Evolutionary conservation across 2,888 invertebrate genomes (phyloP).

Genomic region (Epistrophella euchroma): DNA sequence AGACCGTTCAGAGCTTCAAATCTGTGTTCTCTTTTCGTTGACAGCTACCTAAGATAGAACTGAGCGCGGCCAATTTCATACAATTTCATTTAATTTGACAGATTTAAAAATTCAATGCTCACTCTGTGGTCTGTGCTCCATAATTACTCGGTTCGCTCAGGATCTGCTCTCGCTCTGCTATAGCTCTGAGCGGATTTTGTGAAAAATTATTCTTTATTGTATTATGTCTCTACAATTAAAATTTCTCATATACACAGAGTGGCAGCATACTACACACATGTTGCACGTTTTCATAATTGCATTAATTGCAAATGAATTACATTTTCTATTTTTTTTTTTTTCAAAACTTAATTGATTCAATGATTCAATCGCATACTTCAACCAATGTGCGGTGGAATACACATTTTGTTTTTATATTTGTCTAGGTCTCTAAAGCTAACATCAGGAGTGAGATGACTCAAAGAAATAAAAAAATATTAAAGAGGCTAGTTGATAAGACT

Average conservation of each 20-base stretch:
- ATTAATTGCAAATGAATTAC: background rate
- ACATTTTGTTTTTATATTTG: background rate
- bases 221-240: background rate
- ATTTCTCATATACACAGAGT: background rate
- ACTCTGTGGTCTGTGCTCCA: too few relatives aligned
- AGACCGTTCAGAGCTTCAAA: too few relatives aligned
- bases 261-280: background rate
- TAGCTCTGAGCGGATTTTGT: too few relatives aligned
- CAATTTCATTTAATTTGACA: too few relatives aligned
- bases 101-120: too few relatives aligned
- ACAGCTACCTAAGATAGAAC: too few relatives aligned
- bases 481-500: slow-evolving; percentile 17
- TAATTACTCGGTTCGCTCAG: too few relatives aligned
- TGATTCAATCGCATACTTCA: slow-evolving; percentile 7
- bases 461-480: background rate
- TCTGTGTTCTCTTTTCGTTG: too few relatives aligned
- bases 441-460: background rate
- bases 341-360: slow-evolving; percentile 53
- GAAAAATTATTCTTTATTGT: background rate
- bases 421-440: background rate
- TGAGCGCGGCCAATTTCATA: too few relatives aligned
- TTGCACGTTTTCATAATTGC: slow-evolving; percentile 5
- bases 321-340: background rate
- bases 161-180: too few relatives aligned
- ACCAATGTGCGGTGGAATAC: background rate